Conservation (phyloP, 2,888 invertebrate species). For the Lottia gigantea region DNA sequence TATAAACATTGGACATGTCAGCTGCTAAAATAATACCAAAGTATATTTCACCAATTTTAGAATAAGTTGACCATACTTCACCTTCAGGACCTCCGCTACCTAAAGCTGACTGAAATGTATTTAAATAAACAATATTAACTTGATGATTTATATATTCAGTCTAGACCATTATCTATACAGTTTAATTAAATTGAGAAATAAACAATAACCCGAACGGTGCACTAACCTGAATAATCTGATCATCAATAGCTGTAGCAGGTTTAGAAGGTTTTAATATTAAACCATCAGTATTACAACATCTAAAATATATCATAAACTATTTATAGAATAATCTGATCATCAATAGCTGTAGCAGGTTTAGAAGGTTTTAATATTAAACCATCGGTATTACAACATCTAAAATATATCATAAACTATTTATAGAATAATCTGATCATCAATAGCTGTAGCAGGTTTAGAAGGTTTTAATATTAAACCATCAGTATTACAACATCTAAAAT, state of each 20-base stretch:
- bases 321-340: constrained; percentile 6
- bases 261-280: constrained; percentile 31
- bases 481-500: constrained; percentile 31
- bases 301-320: constrained; percentile 11
- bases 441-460: constrained; percentile 25
- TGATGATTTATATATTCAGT: background rate
- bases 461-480: constrained; percentile 36
- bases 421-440: constrained; percentile 20
- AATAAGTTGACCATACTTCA: constrained; percentile 55
- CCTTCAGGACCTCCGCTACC: constrained; percentile 44
- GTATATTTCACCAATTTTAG: constrained; percentile 36
- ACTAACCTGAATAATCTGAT: constrained; percentile 14
- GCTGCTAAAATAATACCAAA: constrained; percentile 56
- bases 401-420: background rate
- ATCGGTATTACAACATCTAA: constrained; percentile 34
- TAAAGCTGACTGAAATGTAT: background rate
- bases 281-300: constrained; percentile 38
- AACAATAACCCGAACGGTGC: background rate
- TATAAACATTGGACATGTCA: constrained; percentile 34
- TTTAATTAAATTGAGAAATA: background rate
- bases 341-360: constrained; percentile 26
- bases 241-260: constrained; percentile 26
- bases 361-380: constrained; percentile 33
- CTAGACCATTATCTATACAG: background rate
- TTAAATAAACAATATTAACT: too few relatives aligned